Base-by-base conservation (phyloP, 2,888 invertebrate genomes). In the Labia minor region DNA sequence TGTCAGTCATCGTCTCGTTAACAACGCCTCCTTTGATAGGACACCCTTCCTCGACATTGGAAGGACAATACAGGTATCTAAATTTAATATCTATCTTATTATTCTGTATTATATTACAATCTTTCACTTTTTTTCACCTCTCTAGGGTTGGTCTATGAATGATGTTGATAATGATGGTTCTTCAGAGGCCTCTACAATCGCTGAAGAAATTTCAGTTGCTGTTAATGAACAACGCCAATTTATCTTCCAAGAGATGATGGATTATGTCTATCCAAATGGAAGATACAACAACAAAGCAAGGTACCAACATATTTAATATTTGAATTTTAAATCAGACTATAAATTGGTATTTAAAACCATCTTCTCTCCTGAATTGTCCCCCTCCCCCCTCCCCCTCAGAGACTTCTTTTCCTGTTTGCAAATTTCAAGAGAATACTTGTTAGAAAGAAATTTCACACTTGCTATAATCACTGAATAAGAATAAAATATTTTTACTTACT, bases 181-280 rank as follows among this genome's bases (percentile, higher is more conserved):
- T 61, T n/a, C 64, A 65, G 72, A 71, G 61, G 19, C 68, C 6
- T 69, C 68, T 19, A 72, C 72, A 65, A 67, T 72, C 19, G 69
- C 72, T 19, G 70, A 71, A n/a, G 71, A 72, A 21, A 81, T 85
- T 72, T 77, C 80, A 71, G 82, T 84, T 72, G 81, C 85, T 64
- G 77, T 87, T 67, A 79, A 80, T 68, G 78, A 80, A 68, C 84
- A 86, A 74, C 79, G 83, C 69, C 76, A 74, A 63, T 75, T 79
- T 66, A 80, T 87, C 63, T 78, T 78, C 26, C 77, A 77, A 67
- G 85, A 86, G 74, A 82, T 86, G 81, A 77, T 78, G 61, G 82
- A 81, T 71, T 87, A 86, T 74, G 78, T 79, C 66, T 86, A 85
- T 77, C 84, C 84, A 1, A 77, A 79, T 66, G 83, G 83, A 67